Evolutionary conservation across 2,113 vertebrate species (phyloP).

Genomic region (Tichodroma muraria): DNA sequence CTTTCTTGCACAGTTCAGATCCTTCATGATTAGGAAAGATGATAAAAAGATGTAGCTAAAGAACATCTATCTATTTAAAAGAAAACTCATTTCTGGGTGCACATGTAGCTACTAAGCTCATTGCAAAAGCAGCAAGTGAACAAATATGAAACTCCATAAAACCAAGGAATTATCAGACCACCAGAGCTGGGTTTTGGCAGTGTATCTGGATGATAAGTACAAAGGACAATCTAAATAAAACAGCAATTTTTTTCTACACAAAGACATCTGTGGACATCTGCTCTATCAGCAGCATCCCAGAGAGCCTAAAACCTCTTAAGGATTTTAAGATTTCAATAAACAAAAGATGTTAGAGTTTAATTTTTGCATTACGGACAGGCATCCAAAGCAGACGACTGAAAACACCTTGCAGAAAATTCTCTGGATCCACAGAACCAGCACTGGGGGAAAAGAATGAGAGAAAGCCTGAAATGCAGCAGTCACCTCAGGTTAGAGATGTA

Average conservation of each 20-base stretch:
- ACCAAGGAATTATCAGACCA: not conserved
- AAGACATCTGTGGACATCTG: not conserved
- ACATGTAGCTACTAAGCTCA: not conserved
- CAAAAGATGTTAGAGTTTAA: not conserved
- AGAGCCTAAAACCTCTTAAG: not conserved
- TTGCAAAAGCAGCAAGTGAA: not conserved
- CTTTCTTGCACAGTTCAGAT: not conserved
- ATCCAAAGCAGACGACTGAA: not conserved
- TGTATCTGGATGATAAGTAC: not conserved
- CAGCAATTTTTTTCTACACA: not conserved
- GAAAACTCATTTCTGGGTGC: not conserved
- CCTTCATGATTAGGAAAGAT: not conserved
- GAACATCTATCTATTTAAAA: not conserved
- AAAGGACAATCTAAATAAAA: not conserved
- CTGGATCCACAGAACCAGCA: not conserved
- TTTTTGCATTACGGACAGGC: not conserved
- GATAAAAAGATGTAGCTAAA: not conserved
- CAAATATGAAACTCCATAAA: not conserved
- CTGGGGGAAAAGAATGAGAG: not conserved
- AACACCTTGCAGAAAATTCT: not conserved
- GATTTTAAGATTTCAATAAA: not conserved
- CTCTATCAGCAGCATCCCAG: not conserved
- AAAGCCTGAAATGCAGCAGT: not conserved
- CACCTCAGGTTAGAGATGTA: not conserved
- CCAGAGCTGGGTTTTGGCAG: not conserved